Evolutionary conservation across 1,140 invertebrate genomes (phyloP), one percentile per base, ranked within the genome.

Genomic region (Drosophila tropicalis): DNA sequence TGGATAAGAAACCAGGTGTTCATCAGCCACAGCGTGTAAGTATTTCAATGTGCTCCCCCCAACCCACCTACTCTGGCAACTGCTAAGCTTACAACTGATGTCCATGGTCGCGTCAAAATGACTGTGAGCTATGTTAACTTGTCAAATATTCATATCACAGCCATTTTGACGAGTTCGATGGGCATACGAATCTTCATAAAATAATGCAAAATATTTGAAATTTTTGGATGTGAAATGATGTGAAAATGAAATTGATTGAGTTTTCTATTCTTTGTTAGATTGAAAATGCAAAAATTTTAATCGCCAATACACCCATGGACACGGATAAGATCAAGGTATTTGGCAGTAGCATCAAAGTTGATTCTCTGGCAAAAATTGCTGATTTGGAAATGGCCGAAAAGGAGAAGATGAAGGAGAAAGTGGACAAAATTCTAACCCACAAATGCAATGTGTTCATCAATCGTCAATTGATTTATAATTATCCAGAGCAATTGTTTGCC

Each of bases 321-420:
- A 98, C 98, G 17, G 99, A 99, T 90, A 99, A 99, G 93, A 99
- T 99, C 75, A 99, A 99, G 94, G 97, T 99, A n/a, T 99, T 99
- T 94, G 99, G 98, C 62, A 99, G 98, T 13, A 96, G 98, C 77
- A 98, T 99, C 65, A 96, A 98, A 86, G 98, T 99, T 1, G 99
- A 99, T 92, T 99, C 98, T 0, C 96, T 99, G 93, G 96, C 98
- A 2, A 99, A 99, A 93, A 98, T 99, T 67, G 99, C 99, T 13
- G 98, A 99, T 91, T 93, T 99, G 56, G 99, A 99, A 93, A 90
- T 97, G 29, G 98, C 99, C 19, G 99, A 99, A 90, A 99, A 99
- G 92, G 97, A 99, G 90, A 99, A 99, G 91, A 99, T 99, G 99
- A 99, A 99, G 92, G 97, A 99, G 74, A 99, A 99, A 95, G 98